Base-by-base conservation (phyloP, 2,888 invertebrate genomes). In the Xestia ashworthii region DNA sequence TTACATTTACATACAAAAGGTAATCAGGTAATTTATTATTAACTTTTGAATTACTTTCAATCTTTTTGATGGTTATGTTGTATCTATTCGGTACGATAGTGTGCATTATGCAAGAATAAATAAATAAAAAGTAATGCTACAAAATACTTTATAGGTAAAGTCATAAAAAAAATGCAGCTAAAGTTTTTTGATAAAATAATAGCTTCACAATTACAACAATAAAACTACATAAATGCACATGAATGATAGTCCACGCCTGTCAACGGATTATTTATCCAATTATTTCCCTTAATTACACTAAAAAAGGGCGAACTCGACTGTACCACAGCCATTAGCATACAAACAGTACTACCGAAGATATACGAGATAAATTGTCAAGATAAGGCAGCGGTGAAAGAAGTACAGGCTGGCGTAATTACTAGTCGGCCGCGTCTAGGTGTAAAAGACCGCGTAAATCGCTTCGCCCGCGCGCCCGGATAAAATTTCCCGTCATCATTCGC, bases 301-400 rank as follows among this genome's bases (percentile, higher is more conserved):
- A 78, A 87, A 87, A 80, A 81, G 64, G 55, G 44, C 79, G 78
- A 86, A 67, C 73, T 41, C 76, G 80, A 90, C 90, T 90, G 91
- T 92, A 93, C 91, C 81, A 80, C 78, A 82, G 71, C 91, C 91
- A 95, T 95, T 95, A 95, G 93, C 95, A 95, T 95, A 95, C 93
- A 95, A 94, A 95, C 94, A 94, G 91, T 90, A 92, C 91, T 91
- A 90, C 93, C 90, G 90, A 91, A 92, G 93, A 95, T 93, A 93
- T 91, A 92, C 90, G 89, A 94, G 95, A 95, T 95, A 94, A 95
- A 95, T 95, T 94, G 95, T 93, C 88, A 89, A 92, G 95, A 95
- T 95, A 95, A 94, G 88, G 83, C 86, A 68, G 87, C 91, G 93
- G 94, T 92, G 93, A 95, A 95, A 95, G 94, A 95, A 95, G 92